Base-by-base conservation (phyloP, 2,888 invertebrate genomes). In the Lepidonotus clava region DNA sequence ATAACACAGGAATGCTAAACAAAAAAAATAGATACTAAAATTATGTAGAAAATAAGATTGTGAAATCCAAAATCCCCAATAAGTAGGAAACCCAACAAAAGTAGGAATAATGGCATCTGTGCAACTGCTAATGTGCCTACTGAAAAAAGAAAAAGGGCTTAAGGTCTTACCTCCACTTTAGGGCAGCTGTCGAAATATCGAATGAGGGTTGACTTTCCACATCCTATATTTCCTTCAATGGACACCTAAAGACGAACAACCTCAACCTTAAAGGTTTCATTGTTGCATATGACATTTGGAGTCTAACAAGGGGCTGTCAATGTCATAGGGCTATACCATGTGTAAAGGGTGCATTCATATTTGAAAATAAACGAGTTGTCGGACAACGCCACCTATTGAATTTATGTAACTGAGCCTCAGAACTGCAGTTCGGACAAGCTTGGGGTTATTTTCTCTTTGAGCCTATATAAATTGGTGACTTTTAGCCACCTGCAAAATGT, bases 211-310 rank as follows among this genome's bases (percentile, higher is more conserved):
- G 93, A 91, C 87, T 94, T 94, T 36, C 94, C 94, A 91, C 92
- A 91, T 8, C 93, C 94, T 86, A 94, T 93, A 88, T 93, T 93
- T n/a, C 94, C 94, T 87, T 94, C 94, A 46, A 94, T 90, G 28
- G 93, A 92, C 6, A 94, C 92, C 93, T 93, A 88, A 34, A 56
- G 85, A 56, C 84, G 18, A 32, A 71, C 46, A 40, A 5, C 38
- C 2, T 8, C 40, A 24, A 24, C 6, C 66, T 8, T 66, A n/a
- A 18, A 66, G n/a, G n/a, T n/a, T n/a, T 36, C 8, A 6, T 14
- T 28, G 71, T 71, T 77, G 5, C 8, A 40, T n/a, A 32, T 6
- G 5, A 34, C 11, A 6, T 34, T 67, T 34, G 6, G 8, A 34
- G 6, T 4, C 32, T 32, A 6, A 8, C 5, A 67, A 32, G 21